A percentile compares a stretch with the other conserved stretches of the same genome.
phyloP scores from a whole-genome alignment of 2,797 vertebrate genomes.

The Mastacembelus armatus region DNA sequence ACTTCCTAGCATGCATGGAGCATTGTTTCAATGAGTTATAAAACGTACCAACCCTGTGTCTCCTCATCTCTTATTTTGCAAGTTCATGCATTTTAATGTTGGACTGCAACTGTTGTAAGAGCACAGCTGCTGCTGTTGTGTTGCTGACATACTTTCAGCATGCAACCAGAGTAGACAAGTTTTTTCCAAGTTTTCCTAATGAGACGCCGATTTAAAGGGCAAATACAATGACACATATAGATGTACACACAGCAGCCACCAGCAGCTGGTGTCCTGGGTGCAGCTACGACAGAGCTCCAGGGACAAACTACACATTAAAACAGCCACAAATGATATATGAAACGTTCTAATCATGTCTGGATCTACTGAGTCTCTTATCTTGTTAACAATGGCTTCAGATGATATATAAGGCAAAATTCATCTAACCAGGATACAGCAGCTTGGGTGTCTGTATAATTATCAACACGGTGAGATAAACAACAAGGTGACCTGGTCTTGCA shows the following conservation, averaged over 20 bases:
- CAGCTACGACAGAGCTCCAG: slow-evolving; percentile 19
- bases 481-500: slow-evolving; percentile 60
- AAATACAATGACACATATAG: neutral
- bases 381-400: slow-evolving; percentile 44
- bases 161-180: slow-evolving; percentile 1
- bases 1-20: no score
- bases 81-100: neutral
- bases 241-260: neutral
- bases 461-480: slow-evolving; percentile 41
- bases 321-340: slow-evolving; percentile 58
- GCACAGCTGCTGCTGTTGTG: no score
- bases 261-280: slow-evolving; percentile 16
- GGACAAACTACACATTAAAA: slow-evolving; percentile 30
- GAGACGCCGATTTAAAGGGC: slow-evolving; percentile 24
- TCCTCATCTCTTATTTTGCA: no score
- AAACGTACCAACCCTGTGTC: no score
- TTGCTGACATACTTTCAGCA: neutral
- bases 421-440: slow-evolving; percentile 30
- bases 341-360: slow-evolving; percentile 42
- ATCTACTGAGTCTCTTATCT: slow-evolving; percentile 56
- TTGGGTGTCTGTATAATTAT: slow-evolving; percentile 43
- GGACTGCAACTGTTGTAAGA: neutral
- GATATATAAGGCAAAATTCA: slow-evolving; percentile 56
- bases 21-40: no score
- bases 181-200: slow-evolving; percentile 25